Evolutionary conservation across 1,140 invertebrate species (phyloP), one percentile per base, ranked within the genome.

Genomic region (Drosophila nasuta): DNA sequence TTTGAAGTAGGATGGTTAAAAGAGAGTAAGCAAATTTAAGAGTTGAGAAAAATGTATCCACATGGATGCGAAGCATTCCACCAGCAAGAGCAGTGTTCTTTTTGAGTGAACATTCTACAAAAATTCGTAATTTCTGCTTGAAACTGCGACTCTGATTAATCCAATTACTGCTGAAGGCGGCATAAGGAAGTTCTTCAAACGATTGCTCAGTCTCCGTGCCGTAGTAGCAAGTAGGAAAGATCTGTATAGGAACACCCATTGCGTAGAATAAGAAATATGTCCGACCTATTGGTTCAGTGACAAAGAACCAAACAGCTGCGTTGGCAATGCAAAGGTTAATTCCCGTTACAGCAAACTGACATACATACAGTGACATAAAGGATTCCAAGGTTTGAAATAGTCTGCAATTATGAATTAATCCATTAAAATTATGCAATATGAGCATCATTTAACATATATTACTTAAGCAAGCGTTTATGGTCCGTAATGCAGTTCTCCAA

Each of bases 391-490:
- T 68, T 0, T 65, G 28, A 30, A 81, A 88, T 0, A 91, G 64
- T 43, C 88, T 91, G 58, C 0, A n/a, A 43, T 3, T 52, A 13
- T 15, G 0, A 10, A 7, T 5, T 30, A 65, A 30, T 30, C 10
- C 0, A 11, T 7, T 48, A 10, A 17, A 17, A 17, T 43, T 20
- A n/a, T 33, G n/a, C 15, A 48, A 2, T 3, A 20, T 33, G 30
- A 1, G 1, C 17, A 4, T 10, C 1, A 13, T 11, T 0, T 17
- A 81, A 43, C n/a, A 1, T 78, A 38, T 38, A 10, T 52, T 30
- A 91, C 90, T 83, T 71, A 3, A 83, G 52, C 20, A 91, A 25
- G 11, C 67, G 43, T 41, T 83, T 79, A 46, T 91, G 90, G 71
- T 91, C 89, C 0, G 68, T 77, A 7, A 91, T 81, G 65, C 90